Conservation (phyloP, 2,888 invertebrate species). For the Xestia rhomboidea region DNA sequence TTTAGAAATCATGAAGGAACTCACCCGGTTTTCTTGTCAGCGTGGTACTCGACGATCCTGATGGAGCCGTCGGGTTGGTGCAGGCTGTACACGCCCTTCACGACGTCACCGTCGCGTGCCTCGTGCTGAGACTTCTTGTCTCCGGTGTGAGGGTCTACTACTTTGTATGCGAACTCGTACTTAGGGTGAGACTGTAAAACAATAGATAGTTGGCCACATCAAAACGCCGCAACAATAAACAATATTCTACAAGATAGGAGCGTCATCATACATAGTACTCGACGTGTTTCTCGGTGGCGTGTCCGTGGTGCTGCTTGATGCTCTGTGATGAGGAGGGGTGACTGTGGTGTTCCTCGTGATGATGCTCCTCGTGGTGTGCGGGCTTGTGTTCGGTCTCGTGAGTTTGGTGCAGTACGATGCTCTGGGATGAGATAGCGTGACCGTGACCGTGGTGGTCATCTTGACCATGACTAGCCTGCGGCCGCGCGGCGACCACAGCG, state of each 20-base stretch:
- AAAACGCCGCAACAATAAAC: no score
- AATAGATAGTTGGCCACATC: slow-evolving; percentile 16
- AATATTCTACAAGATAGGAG: no score
- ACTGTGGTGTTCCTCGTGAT: slow-evolving; percentile 2
- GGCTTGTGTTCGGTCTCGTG: neutral
- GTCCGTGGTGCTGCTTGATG: slow-evolving; percentile 59
- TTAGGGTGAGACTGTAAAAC: slow-evolving; percentile 81
- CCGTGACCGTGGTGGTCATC: slow-evolving; percentile 69
- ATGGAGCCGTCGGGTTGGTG: slow-evolving; percentile 83
- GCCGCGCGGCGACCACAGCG: slow-evolving; percentile 45
- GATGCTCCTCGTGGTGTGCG: neutral
- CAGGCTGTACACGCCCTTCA: slow-evolving; percentile 89
- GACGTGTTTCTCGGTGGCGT: slow-evolving; percentile 60
- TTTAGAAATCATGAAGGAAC: neutral
- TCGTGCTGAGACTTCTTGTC: slow-evolving; percentile 78
- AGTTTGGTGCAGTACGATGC: neutral
- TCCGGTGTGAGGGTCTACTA: slow-evolving; percentile 86
- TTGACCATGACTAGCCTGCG: slow-evolving; percentile 55
- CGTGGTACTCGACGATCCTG: slow-evolving; percentile 66
- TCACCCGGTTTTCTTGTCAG: slow-evolving; percentile 58
- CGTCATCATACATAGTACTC: slow-evolving; percentile 63
- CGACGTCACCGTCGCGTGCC: slow-evolving; percentile 89
- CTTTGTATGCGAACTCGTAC: slow-evolving; percentile 89
- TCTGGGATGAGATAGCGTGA: slow-evolving; percentile 73
- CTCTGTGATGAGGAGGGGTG: no score